A percentile compares a stretch with the other conserved stretches of the same genome.
Conservation (phyloP, 2,113 vertebrate species). For the Glareola pratincola region DNA sequence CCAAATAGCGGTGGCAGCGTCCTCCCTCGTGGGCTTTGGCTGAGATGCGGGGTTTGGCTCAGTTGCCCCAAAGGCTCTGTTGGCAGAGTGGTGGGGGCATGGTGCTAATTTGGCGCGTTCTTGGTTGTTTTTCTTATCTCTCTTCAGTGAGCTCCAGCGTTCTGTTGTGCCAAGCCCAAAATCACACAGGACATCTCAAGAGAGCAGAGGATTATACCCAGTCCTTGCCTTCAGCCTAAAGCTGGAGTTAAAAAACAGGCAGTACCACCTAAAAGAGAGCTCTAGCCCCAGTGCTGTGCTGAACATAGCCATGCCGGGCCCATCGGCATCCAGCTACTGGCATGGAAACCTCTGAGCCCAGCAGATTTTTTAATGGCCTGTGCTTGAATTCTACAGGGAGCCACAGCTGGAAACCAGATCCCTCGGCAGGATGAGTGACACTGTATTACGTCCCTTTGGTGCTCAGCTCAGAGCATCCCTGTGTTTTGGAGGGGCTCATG, state of each 20-base stretch:
- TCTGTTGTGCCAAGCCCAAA: neutral
- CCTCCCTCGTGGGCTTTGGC: neutral
- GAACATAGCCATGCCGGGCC: rapidly evolving
- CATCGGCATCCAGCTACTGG: neutral
- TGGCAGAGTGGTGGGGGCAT: neutral
- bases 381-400: neutral
- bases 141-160: neutral
- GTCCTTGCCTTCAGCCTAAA: neutral
- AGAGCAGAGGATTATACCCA: neutral
- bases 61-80: neutral
- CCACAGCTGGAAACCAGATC: neutral
- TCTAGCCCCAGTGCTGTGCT: neutral
- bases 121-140: neutral
- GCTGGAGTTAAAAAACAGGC: neutral
- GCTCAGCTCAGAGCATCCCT: neutral
- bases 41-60: neutral
- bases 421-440: neutral
- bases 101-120: rapidly evolving
- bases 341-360: neutral
- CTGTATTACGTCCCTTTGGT: neutral
- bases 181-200: neutral
- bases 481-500: neutral
- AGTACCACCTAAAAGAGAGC: neutral
- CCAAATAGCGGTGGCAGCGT: neutral
- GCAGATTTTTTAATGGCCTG: neutral